phyloP scores from a whole-genome alignment of 2,113 vertebrate genomes.

The Oplegnathus fasciatus region DNA sequence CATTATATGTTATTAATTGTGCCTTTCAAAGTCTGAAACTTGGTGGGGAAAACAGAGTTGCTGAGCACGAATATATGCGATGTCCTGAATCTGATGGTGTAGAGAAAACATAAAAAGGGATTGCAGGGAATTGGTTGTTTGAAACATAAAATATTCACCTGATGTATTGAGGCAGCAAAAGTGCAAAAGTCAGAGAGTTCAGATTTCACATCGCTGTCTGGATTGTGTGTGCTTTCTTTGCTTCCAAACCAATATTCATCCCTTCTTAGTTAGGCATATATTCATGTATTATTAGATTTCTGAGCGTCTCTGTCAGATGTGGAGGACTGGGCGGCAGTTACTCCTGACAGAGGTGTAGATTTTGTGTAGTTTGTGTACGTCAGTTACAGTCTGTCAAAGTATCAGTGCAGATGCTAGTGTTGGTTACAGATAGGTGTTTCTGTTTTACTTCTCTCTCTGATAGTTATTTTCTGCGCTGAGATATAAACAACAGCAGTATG shows the following conservation, averaged over 20 bases:
- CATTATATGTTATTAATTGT: neutral
- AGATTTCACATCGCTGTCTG: neutral
- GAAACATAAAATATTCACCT: neutral
- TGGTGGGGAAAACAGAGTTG: constrained; percentile 11
- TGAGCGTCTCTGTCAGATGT: neutral
- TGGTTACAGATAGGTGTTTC: constrained; percentile 1
- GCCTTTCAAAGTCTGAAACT: neutral
- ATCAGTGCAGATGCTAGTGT: constrained; percentile 2
- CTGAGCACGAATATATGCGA: constrained; percentile 10
- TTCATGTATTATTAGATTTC: neutral
- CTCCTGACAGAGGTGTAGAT: neutral
- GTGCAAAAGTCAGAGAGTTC: neutral
- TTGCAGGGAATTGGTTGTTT: neutral
- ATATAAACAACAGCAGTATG: constrained; percentile 3
- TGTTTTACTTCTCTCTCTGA: neutral
- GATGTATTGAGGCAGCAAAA: neutral
- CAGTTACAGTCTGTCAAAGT: neutral
- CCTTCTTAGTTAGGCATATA: neutral
- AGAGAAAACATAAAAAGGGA: constrained; percentile 21
- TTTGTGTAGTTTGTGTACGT: neutral
- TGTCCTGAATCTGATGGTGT: constrained; percentile 20
- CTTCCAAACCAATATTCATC: neutral
- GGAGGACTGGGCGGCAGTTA: neutral
- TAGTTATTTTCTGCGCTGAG: neutral
- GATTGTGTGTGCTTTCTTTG: neutral